Evolutionary conservation across 2,888 invertebrate species (phyloP).

Genomic region (Coleophora deauratella): DNA sequence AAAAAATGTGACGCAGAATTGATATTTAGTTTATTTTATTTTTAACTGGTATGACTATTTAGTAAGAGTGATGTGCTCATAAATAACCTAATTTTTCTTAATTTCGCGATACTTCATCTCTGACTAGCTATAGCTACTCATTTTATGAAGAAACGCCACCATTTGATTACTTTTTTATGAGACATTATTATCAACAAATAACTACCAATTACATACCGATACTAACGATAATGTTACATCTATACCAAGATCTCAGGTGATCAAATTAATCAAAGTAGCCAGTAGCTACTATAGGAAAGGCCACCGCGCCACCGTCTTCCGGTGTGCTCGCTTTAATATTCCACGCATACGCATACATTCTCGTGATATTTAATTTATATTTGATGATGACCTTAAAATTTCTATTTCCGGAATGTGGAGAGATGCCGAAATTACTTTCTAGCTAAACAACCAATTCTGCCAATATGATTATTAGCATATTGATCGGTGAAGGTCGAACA

Average conservation of each 20-base stretch:
- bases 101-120: too few relatives aligned
- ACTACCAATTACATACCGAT: constrained; percentile 9
- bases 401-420: constrained; percentile 22
- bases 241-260: constrained; percentile 16
- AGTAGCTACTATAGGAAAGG: constrained; percentile 30
- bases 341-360: constrained; percentile 14
- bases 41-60: too few relatives aligned
- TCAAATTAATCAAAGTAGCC: constrained; percentile 30
- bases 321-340: constrained; percentile 30
- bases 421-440: not conserved
- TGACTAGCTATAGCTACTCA: too few relatives aligned
- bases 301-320: constrained; percentile 43
- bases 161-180: too few relatives aligned
- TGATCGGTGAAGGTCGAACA: too few relatives aligned
- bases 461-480: too few relatives aligned
- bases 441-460: too few relatives aligned
- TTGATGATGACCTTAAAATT: constrained; percentile 29
- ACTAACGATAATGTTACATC: constrained; percentile 13
- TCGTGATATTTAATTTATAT: constrained; percentile 14
- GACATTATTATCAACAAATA: constrained; percentile 13
- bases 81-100: too few relatives aligned
- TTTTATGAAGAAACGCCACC: too few relatives aligned
- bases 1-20: too few relatives aligned
- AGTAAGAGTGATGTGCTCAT: too few relatives aligned
- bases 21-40: too few relatives aligned